Evolutionary conservation across 2,113 vertebrate genomes (phyloP).

Genomic region (Puntigrus tetrazona): DNA sequence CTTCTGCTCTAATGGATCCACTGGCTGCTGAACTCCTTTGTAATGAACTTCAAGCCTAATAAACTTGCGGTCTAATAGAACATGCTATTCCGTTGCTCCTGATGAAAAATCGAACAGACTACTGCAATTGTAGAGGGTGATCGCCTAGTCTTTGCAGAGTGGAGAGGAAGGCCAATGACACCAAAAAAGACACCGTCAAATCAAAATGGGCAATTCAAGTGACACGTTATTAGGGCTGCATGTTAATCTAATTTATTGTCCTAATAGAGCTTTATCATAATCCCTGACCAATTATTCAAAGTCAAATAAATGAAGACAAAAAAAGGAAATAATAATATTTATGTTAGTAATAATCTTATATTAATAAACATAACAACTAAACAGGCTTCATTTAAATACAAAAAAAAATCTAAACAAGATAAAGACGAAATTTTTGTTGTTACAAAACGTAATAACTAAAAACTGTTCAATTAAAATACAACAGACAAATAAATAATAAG

Average conservation of each 20-base stretch:
- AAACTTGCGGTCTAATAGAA: neutral
- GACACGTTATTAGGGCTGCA: neutral
- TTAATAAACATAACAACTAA: too few relatives aligned
- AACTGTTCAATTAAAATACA: too few relatives aligned
- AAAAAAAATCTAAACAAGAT: too few relatives aligned
- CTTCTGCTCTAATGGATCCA: constrained; percentile 12
- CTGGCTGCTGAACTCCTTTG: neutral
- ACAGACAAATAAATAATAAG: too few relatives aligned
- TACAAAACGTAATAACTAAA: too few relatives aligned
- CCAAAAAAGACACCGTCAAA: neutral
- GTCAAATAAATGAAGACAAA: neutral
- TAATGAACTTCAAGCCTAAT: constrained; percentile 37
- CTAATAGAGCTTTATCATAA: neutral
- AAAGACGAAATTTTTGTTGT: too few relatives aligned
- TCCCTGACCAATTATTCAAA: neutral
- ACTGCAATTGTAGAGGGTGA: neutral
- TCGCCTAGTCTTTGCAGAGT: neutral
- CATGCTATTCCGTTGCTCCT: neutral
- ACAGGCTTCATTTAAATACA: too few relatives aligned
- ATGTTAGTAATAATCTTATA: neutral
- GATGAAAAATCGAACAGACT: neutral
- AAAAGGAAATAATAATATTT: neutral
- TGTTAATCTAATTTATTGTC: neutral
- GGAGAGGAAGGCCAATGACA: neutral
- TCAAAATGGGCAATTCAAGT: neutral